Evolutionary conservation across 1,140 invertebrate species (phyloP).

Genomic region (Dufourea novaeangliae): DNA sequence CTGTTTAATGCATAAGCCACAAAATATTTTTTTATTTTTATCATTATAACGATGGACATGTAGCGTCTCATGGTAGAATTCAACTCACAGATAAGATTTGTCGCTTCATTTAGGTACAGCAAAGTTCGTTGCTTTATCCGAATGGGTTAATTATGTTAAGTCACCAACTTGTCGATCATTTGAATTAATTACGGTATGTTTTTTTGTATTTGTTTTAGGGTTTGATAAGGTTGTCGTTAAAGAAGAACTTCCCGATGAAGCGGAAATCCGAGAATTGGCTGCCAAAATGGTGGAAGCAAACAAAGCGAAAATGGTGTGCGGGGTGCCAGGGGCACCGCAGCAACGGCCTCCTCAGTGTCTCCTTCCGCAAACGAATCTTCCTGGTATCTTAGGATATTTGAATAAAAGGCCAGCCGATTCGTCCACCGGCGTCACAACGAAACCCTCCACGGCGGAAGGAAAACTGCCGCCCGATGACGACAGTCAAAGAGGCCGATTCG

Average conservation of each 20-base stretch:
- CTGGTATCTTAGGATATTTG: slow-evolving; percentile 84
- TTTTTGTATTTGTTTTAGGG: slow-evolving; percentile 35
- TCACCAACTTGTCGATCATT: background rate
- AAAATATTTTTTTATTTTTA: background rate
- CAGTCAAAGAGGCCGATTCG: slow-evolving; percentile 92
- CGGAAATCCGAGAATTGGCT: slow-evolving; percentile 91
- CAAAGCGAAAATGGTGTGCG: slow-evolving; percentile 86
- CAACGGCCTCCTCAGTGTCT: slow-evolving; percentile 50
- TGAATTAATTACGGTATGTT: background rate
- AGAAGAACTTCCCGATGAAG: slow-evolving; percentile 91
- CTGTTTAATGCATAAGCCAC: too few species aligned
- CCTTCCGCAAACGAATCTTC: slow-evolving; percentile 72
- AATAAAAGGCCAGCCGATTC: slow-evolving; percentile 73
- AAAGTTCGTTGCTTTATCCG: background rate
- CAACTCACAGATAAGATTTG: too few species aligned
- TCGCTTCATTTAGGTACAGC: too few species aligned
- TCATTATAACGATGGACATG: background rate
- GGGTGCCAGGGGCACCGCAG: slow-evolving; percentile 70
- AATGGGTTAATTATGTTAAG: too few species aligned
- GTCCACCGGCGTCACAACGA: slow-evolving; percentile 58
- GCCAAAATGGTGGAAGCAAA: slow-evolving; percentile 93
- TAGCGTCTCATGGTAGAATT: too few species aligned
- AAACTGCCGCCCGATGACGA: slow-evolving; percentile 86
- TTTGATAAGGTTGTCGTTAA: slow-evolving; percentile 84
- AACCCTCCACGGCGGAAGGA: slow-evolving; percentile 69